phyloP scores from a whole-genome alignment of 2,113 vertebrate genomes.

The Pseudonaja textilis region DNA sequence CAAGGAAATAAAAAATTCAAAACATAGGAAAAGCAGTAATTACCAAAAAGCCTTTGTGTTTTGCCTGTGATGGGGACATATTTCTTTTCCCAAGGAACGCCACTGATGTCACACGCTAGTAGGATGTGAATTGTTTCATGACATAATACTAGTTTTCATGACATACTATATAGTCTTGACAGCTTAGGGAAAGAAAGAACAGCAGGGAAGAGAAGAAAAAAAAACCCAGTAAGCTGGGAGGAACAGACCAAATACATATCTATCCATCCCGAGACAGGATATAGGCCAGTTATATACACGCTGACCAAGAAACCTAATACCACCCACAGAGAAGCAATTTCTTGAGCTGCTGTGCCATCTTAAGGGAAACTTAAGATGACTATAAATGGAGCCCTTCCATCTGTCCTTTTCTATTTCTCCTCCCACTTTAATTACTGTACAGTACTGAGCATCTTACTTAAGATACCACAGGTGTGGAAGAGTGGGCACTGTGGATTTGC shows the following conservation, averaged over 20 bases:
- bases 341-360: conserved; percentile 15
- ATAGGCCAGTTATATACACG: neutral
- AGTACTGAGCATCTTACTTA: neutral
- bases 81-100: conserved; percentile 51
- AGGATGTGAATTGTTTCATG: conserved; percentile 51
- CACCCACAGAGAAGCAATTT: neutral
- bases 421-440: neutral
- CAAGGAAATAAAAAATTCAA: neutral
- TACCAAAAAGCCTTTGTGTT: conserved; percentile 25
- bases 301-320: neutral
- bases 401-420: neutral
- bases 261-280: neutral
- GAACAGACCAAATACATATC: neutral
- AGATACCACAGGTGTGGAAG: neutral
- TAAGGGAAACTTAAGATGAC: neutral
- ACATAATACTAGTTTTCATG: conserved; percentile 42
- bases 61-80: conserved; percentile 46
- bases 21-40: neutral
- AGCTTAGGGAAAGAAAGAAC: conserved; percentile 16
- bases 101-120: conserved; percentile 26
- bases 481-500: neutral
- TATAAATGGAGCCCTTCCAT: neutral
- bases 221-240: neutral
- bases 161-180: conserved; percentile 2
- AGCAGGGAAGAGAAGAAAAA: neutral